phyloP scores from a whole-genome alignment of 2,797 vertebrate genomes.

The Nannoperca australis region DNA sequence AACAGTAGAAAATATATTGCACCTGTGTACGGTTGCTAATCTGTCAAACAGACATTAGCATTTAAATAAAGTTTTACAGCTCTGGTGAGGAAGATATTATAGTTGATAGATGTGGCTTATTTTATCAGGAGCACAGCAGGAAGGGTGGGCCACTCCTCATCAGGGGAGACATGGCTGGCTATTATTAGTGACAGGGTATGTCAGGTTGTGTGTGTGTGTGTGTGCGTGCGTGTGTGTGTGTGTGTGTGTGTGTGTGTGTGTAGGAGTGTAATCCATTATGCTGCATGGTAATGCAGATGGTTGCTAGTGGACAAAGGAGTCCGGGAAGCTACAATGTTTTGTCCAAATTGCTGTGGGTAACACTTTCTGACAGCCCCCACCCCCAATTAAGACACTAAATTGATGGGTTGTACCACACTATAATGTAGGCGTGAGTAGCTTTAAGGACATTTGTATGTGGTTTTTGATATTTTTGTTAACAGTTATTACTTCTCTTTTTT shows the following conservation, averaged over 20 bases:
- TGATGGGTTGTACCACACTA: neutral
- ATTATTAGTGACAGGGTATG: constrained; percentile 52
- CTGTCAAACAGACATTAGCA: constrained; percentile 72
- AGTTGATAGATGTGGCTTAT: constrained; percentile 65
- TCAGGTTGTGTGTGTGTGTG: constrained; percentile 20
- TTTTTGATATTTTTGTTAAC: too few species aligned
- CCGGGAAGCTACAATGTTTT: neutral
- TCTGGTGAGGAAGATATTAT: constrained; percentile 52
- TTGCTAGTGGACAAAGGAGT: neutral
- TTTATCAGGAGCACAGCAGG: constrained; percentile 54
- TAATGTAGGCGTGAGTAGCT: neutral
- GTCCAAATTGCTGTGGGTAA: neutral
- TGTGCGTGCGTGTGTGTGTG: constrained; percentile 7
- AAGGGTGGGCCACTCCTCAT: constrained; percentile 40
- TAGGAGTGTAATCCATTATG: constrained; percentile 9
- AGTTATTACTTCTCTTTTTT: too few species aligned
- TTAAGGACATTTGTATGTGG: too few species aligned
- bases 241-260: constrained; percentile 17
- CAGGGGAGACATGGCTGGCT: constrained; percentile 34
- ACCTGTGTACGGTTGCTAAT: constrained; percentile 52
- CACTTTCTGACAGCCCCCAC: neutral
- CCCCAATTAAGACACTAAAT: neutral
- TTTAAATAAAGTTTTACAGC: constrained; percentile 75
- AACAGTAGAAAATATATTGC: constrained; percentile 46
- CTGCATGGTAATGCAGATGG: neutral